A percentile compares a stretch with the other conserved stretches of the same genome.
phyloP scores from a whole-genome alignment of 2,797 vertebrate species.

The Lacerta viridis region DNA sequence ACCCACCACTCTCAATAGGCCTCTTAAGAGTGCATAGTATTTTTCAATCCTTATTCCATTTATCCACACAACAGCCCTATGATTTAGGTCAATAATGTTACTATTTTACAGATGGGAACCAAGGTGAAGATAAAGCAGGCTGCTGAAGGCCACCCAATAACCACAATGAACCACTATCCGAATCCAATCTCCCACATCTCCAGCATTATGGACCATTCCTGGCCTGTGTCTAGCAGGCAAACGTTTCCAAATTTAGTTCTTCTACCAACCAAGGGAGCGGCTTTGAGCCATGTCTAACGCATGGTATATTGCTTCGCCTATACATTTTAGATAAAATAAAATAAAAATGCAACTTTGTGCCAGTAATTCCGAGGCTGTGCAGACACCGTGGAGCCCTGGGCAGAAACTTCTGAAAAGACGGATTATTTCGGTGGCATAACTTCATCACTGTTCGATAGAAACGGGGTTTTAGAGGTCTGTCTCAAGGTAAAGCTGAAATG shows the following conservation, averaged over 20 bases:
- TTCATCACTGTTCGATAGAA: background rate
- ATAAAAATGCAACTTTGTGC: background rate
- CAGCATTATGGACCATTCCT: background rate
- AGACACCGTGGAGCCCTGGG: constrained; percentile 22
- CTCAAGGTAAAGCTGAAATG: background rate
- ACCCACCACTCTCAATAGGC: background rate
- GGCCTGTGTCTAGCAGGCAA: background rate
- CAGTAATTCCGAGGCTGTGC: background rate
- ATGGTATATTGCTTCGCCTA: background rate
- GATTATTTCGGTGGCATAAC: background rate
- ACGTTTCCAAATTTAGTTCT: background rate
- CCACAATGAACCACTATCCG: background rate
- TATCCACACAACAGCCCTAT: background rate
- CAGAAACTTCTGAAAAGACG: background rate
- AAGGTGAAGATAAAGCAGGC: background rate
- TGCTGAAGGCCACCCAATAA: background rate
- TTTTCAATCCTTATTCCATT: background rate
- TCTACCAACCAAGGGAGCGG: background rate
- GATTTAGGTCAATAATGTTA: background rate
- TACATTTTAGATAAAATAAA: background rate
- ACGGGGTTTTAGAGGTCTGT: background rate
- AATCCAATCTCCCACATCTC: background rate
- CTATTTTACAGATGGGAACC: background rate
- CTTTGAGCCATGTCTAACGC: background rate
- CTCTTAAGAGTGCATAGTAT: background rate